Conservation (phyloP, 2,113 vertebrate species). For the Callorhinus ursinus region DNA sequence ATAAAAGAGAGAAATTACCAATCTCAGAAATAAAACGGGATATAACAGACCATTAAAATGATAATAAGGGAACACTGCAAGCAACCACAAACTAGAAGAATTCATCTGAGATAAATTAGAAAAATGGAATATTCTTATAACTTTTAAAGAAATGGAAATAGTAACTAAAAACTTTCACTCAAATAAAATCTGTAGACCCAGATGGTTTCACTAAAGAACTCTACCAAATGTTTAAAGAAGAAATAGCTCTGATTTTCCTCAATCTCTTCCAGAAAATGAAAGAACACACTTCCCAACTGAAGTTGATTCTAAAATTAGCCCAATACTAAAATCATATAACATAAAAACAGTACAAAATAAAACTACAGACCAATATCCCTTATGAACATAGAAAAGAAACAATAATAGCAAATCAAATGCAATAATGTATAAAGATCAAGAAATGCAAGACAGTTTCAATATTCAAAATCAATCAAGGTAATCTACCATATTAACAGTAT, state of each 20-base stretch:
- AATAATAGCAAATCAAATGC: background rate
- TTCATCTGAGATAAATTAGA: background rate
- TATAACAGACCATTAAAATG: background rate
- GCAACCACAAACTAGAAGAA: background rate
- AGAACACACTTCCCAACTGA: background rate
- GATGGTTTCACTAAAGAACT: background rate
- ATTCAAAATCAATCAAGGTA: background rate
- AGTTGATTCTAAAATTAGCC: background rate
- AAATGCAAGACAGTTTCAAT: background rate
- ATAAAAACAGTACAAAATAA: background rate
- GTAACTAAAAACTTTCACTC: background rate
- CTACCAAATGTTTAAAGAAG: background rate
- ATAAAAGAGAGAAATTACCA: background rate
- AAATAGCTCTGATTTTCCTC: background rate
- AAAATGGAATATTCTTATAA: background rate
- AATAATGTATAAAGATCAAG: background rate
- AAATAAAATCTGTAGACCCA: background rate
- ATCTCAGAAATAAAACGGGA: background rate
- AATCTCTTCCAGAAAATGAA: background rate
- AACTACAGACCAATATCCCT: background rate
- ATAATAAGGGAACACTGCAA: background rate
- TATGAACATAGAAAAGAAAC: background rate
- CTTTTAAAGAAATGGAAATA: background rate
- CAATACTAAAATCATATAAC: background rate
- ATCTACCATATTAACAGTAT: background rate